Base-by-base conservation (phyloP, 2,113 vertebrate genomes). In the Daubentonia madagascariensis region DNA sequence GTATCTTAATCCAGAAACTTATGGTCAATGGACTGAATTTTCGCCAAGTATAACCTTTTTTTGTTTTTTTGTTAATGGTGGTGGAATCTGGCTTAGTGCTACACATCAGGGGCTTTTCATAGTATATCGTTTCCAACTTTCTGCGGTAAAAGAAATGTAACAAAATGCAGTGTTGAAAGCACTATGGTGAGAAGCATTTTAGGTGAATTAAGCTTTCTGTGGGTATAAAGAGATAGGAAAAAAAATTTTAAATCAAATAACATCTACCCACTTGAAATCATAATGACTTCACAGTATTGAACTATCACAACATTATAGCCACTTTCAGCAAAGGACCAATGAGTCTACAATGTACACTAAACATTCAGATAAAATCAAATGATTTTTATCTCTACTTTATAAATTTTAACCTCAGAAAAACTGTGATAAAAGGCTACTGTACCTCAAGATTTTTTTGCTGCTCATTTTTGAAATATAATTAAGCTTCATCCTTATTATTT, bases 381-480 rank as follows among this genome's bases (percentile, higher is more conserved):
- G 54, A 97, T 94, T 93, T 92, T 92, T 95, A 96, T 92, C 95
- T 95, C 22, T n/a, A 84, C 25, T 95, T 91, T 92, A 86, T 89
- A 87, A 95, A 95, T 97, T 94, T 72, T 92, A 22, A 94, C 67
- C 65, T 80, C 63, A 79, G 63, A 88, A 95, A 97, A 91, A 32
- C 48, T 95, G 76, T 91, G 52, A 96, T 97, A 88, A 97, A 94
- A 95, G 68, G 6, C 70, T 93, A 95, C 68, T 83, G 23, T 87
- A 94, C n/a, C 16, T 91, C 6, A 28, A 96, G 59, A 85, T 70
- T 67, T 85, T 85, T 96, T 92, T 87, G 63, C 61, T 95, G 17
- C 94, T 97, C 68, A 84, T 73, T 95, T 97, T 98, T 67, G 91
- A 89, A 96, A 96, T 96, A 96, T 87, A 98, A 98, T 98, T 79